Evolutionary conservation across 1,140 invertebrate species (phyloP).

Genomic region (Drosophila chauvacae): DNA sequence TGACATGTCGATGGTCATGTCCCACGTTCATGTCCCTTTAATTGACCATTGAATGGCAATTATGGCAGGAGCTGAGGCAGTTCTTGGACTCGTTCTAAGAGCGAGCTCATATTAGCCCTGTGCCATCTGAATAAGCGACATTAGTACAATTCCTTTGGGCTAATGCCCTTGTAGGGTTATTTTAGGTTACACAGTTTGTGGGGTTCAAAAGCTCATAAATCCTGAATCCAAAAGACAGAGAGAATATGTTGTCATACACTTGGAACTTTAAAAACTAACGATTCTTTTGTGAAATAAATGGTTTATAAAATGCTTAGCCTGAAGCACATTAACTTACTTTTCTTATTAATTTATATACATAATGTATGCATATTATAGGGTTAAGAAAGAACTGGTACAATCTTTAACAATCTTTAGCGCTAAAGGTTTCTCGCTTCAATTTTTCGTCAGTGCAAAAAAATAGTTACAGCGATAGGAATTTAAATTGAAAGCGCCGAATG

Average conservation of each 20-base stretch:
- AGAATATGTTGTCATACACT: neutral
- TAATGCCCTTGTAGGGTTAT: neutral
- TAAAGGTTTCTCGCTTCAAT: too few species aligned
- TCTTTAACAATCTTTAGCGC: too few species aligned
- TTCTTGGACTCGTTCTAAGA: slow-evolving; percentile 21
- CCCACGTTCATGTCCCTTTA: slow-evolving; percentile 43
- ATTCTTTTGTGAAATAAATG: neutral
- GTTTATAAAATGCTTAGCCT: too few species aligned
- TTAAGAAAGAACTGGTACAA: too few species aligned
- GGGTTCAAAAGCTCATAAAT: neutral
- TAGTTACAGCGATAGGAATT: slow-evolving; percentile 20
- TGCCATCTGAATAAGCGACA: slow-evolving; percentile 18
- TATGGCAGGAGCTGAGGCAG: slow-evolving; percentile 45
- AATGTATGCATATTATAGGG: too few species aligned
- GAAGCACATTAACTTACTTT: too few species aligned
- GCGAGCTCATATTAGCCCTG: slow-evolving; percentile 12
- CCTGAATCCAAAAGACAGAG: neutral
- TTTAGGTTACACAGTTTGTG: neutral
- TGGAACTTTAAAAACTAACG: neutral
- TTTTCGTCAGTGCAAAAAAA: neutral
- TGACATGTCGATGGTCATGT: slow-evolving; percentile 60
- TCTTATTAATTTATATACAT: too few species aligned
- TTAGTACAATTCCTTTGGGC: slow-evolving; percentile 2
- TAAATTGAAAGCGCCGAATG: slow-evolving; percentile 29
- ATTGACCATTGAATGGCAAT: slow-evolving; percentile 65